phyloP scores from a whole-genome alignment of 2,113 vertebrate species.

The Cottus gobio region DNA sequence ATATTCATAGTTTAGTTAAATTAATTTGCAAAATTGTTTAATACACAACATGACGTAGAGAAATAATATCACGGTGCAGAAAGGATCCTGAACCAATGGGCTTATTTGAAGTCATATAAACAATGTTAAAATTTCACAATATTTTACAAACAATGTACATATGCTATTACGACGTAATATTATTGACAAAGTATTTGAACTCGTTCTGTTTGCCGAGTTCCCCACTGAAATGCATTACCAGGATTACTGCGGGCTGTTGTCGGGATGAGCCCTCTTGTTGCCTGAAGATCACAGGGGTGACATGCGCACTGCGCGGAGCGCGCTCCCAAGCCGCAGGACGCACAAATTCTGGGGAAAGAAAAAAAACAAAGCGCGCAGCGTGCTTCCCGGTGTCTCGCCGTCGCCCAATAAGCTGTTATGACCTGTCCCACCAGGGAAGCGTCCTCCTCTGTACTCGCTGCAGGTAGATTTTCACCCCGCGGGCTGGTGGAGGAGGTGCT shows the following conservation, averaged over 20 bases:
- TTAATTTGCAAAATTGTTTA: background rate
- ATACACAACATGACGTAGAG: background rate
- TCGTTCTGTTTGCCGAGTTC: background rate
- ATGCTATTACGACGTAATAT: background rate
- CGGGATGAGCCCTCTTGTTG: constrained; percentile 61
- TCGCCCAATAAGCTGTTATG: constrained; percentile 25
- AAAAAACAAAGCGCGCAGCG: constrained; percentile 31
- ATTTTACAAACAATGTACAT: background rate
- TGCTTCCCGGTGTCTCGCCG: constrained; percentile 18
- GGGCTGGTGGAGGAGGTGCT: constrained; percentile 25
- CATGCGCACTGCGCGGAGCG: constrained; percentile 73
- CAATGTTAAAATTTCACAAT: background rate
- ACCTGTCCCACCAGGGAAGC: constrained; percentile 28
- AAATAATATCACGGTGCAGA: background rate
- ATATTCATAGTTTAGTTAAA: background rate
- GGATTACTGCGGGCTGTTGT: constrained; percentile 34
- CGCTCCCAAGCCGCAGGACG: constrained; percentile 42
- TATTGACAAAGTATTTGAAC: too few species aligned
- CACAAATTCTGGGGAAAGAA: constrained; percentile 23
- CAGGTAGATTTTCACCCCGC: background rate
- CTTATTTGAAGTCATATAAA: background rate
- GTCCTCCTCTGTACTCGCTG: background rate
- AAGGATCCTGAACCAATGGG: background rate
- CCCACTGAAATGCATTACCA: constrained; percentile 2
- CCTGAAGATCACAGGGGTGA: constrained; percentile 71